Percentiles rank a stretch among this genome's conserved stretches.
phyloP scores from a whole-genome alignment of 2,888 invertebrate species.

The Auanema freiburgensis region DNA sequence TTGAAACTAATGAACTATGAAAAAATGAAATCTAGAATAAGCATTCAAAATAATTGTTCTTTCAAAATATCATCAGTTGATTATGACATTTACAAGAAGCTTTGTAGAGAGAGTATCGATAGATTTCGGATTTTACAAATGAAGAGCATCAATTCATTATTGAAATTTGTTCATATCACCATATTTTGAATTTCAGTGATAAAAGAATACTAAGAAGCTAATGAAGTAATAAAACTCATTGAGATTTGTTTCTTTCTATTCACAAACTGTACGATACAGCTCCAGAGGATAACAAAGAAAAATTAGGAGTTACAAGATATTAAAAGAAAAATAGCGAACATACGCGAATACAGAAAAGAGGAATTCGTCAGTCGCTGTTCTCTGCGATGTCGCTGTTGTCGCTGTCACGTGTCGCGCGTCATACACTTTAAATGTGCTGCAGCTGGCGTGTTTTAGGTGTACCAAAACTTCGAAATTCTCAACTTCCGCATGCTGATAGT shows the following conservation, averaged over 20 bases:
- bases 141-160: background rate
- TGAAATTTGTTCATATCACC: background rate
- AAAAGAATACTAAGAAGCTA: background rate
- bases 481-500: no score
- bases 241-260: background rate
- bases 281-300: background rate
- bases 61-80: no score
- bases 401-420: background rate
- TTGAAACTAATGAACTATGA: no score
- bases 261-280: background rate
- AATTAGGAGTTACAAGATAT: background rate
- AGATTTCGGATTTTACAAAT: no score
- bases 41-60: no score
- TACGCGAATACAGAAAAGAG: background rate
- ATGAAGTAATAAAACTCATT: background rate
- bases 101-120: no score
- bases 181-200: background rate
- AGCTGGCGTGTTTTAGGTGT: background rate
- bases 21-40: no score
- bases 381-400: no score
- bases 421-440: background rate
- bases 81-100: no score
- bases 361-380: no score
- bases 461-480: no score
- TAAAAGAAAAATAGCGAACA: slow-evolving; percentile 1